Evolutionary conservation across 2,888 invertebrate genomes (phyloP), one percentile per base, ranked within the genome.

Genomic region (Anticlea derivata): DNA sequence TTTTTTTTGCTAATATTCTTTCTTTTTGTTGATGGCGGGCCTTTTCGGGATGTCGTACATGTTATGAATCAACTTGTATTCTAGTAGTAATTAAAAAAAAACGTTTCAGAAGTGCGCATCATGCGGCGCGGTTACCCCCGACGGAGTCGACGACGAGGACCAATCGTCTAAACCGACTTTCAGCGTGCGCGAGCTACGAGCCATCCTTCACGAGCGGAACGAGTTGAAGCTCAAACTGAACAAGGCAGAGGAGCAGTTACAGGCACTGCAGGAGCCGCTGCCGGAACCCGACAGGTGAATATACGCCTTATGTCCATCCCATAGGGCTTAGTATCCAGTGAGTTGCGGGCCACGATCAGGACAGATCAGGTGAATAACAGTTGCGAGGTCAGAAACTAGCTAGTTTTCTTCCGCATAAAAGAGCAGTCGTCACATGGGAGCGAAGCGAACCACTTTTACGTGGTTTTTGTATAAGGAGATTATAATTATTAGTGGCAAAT

Each of bases 231-330:
- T 96, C n/a, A 94, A 95, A 74, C 95, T 99, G 41, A 95, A 96
- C 72, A 96, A 97, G 75, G 93, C 98, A n/a, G 97, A 98, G 80
- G 98, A 98, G 68, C 98, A 98, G 83, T 83, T 99, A 60, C 95
- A 94, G 60, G 92, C 94, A 45, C 93, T 94, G 73, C 92, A 95
- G 78, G 92, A 81, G 33, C 80, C 78, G 33, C 79, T 75, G 55
- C 35, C 29, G 4, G 60, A 58, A 37, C 83, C 78, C 0, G 87
- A 88, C 57, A 88, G 89, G 86, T 87, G 26, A 50, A 33, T 41
- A 24, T 40, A n/a, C 7, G 2, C 20, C 37, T 43, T 41, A 37
- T 13, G 5, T 23, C 30, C 5, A 22, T 0, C 3, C 6, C 0
- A 13, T 29, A 45, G 12, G 37, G 34, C 8, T 31, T 5, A 20